A percentile compares a stretch with the other conserved stretches of the same genome.
Conservation (phyloP, 1,140 invertebrate genomes). For the Trinorchestia longiramus region DNA sequence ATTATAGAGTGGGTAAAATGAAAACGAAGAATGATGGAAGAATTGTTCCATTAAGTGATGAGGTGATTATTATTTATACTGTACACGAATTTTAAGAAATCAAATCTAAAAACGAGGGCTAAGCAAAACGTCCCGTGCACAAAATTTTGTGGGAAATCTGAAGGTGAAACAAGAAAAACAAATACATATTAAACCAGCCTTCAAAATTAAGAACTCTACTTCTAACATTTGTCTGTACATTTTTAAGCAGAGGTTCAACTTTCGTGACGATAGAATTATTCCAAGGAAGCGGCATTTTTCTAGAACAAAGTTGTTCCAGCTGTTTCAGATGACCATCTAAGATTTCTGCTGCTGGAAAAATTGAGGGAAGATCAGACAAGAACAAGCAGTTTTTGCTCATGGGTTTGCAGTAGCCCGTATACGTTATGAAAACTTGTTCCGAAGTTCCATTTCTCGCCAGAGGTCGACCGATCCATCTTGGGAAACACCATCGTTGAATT, state of each 20-base stretch:
- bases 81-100: too few species aligned
- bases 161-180: too few species aligned
- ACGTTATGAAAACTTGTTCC: neutral
- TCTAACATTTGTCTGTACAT: neutral
- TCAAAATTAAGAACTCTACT: neutral
- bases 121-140: too few species aligned
- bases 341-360: neutral
- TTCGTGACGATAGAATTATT: neutral
- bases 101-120: too few species aligned
- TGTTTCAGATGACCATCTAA: neutral
- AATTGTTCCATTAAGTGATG: too few species aligned
- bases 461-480: neutral
- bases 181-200: too few species aligned
- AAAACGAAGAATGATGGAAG: too few species aligned
- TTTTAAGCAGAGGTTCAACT: neutral
- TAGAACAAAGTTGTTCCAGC: neutral
- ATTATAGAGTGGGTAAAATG: too few species aligned
- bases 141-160: too few species aligned
- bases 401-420: neutral
- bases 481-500: neutral
- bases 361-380: neutral
- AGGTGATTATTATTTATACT: too few species aligned
- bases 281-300: neutral
- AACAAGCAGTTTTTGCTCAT: neutral
- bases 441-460: neutral